Evolutionary conservation across 1,140 invertebrate species (phyloP), one percentile per base, ranked within the genome.

Genomic region (Drosophila carrolli): DNA sequence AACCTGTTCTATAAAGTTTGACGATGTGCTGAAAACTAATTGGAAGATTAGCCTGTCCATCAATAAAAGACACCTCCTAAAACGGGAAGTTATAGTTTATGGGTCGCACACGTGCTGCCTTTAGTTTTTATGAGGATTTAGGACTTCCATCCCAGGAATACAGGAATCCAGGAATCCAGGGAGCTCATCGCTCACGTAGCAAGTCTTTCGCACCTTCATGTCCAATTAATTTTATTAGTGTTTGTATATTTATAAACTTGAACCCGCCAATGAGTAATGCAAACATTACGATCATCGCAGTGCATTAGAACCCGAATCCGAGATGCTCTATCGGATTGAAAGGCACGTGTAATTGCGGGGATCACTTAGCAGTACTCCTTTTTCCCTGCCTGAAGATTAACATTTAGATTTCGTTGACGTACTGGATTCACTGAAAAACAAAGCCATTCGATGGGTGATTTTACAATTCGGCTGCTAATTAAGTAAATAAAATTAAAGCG

Each of bases 401-500:
- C 19, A n/a, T 44, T n/a, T 32, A 29, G 29, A n/a, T 44, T n/a
- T 38, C 37, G 29, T 50, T 63, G 35, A 48, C 46, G 51, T 19
- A 44, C 58, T 55, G 41, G 37, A 55, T 38, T 55, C n/a, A 8
- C 51, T 43, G 8, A 61, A 61, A 53, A 75, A 65, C 63, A 70
- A 66, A 61, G 43, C 40, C 48, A 48, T 58, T 53, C n/a, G 40
- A 50, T 43, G 43, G 51, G 37, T 61, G 57, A 59, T 65, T 78
- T 81, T 86, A 72, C 55, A 74, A 57, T 75, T 65, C 32, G 47
- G 43, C 65, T 89, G 76, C 81, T 83, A 84, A 80, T 79, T 83
- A 79, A 81, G 75, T 82, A 79, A 82, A 79, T 83, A 79, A 71
- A 88, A 83, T 88, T 73, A 88, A 89, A 54, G 63, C 79, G 66